These are phyloP conservation scores for Dinoponera quadriceps DNA, from an alignment of 1,140 invertebrate species.

Conservation along the genomic window DNA sequence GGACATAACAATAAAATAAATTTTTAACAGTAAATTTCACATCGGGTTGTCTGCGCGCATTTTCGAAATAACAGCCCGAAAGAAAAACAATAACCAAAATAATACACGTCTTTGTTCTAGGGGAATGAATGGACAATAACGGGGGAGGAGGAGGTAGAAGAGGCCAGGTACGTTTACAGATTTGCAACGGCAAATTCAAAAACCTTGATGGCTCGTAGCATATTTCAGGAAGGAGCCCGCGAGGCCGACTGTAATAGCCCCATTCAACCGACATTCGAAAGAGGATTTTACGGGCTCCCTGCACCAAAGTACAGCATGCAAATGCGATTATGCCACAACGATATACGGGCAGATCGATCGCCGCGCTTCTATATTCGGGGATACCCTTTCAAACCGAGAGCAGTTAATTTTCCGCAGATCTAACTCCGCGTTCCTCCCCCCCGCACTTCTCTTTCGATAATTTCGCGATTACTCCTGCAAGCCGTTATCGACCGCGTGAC, in stretches of 20 bases:
- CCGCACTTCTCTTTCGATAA: conserved; percentile 32
- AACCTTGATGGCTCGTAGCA: conserved; percentile 46
- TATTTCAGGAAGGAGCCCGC: conserved; percentile 48
- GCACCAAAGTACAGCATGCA: conserved; percentile 72
- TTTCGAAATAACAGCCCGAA: not conserved
- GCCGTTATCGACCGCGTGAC: conserved; percentile 9
- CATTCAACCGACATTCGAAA: conserved; percentile 67
- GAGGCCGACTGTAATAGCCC: conserved; percentile 50
- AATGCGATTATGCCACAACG: conserved; percentile 70
- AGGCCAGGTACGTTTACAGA: conserved; percentile 7
- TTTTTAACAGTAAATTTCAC: conserved; percentile 27
- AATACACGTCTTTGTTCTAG: not conserved
- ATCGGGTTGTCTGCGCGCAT: not conserved
- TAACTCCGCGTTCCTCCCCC: conserved; percentile 39
- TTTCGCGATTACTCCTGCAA: conserved; percentile 14
- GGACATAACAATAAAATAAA: conserved; percentile 1
- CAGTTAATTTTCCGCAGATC: conserved; percentile 71
- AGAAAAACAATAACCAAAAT: conserved; percentile 8
- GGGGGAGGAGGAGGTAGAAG: too few species aligned
- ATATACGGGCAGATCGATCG: conserved; percentile 69
- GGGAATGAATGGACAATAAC: not conserved
- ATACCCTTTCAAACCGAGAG: conserved; percentile 68
- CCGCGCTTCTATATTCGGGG: conserved; percentile 37
- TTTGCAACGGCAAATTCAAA: conserved; percentile 35
- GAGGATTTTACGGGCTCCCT: conserved; percentile 69